Conservation (phyloP, 2,888 invertebrate species). For the Rhingia rostrata region DNA sequence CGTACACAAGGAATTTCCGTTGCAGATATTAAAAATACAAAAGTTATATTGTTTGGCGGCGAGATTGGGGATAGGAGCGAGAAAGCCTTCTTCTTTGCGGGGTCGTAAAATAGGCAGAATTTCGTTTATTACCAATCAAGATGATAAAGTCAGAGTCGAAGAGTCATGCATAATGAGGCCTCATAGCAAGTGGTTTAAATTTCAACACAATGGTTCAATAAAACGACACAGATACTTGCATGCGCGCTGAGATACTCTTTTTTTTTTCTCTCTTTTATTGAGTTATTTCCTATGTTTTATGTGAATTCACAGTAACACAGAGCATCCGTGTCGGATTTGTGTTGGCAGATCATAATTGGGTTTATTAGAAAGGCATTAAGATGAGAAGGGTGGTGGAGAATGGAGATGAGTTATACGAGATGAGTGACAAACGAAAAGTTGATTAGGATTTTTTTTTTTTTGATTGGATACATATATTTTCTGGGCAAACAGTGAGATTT, state of each 20-base stretch:
- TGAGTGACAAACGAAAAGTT: constrained; percentile 63
- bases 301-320: constrained; percentile 28
- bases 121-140: constrained; percentile 60
- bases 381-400: constrained; percentile 1
- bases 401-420: constrained; percentile 14
- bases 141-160: constrained; percentile 18
- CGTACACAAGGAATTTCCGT: constrained; percentile 69
- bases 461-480: constrained; percentile 22
- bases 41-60: constrained; percentile 21
- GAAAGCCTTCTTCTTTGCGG: constrained; percentile 4
- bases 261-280: constrained; percentile 49
- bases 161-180: constrained; percentile 60
- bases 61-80: not conserved
- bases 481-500: constrained; percentile 14
- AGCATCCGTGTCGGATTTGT: constrained; percentile 59
- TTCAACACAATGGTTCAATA: constrained; percentile 71
- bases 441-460: constrained; percentile 51
- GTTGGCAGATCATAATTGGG: constrained; percentile 65
- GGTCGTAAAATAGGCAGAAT: constrained; percentile 63
- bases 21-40: constrained; percentile 68
- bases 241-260: constrained; percentile 15
- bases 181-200: constrained; percentile 58
- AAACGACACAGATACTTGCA: constrained; percentile 34
- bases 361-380: constrained; percentile 72
- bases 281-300: constrained; percentile 70